Conservation (phyloP, 2,888 invertebrate genomes). For the Physocephala rufipes region DNA sequence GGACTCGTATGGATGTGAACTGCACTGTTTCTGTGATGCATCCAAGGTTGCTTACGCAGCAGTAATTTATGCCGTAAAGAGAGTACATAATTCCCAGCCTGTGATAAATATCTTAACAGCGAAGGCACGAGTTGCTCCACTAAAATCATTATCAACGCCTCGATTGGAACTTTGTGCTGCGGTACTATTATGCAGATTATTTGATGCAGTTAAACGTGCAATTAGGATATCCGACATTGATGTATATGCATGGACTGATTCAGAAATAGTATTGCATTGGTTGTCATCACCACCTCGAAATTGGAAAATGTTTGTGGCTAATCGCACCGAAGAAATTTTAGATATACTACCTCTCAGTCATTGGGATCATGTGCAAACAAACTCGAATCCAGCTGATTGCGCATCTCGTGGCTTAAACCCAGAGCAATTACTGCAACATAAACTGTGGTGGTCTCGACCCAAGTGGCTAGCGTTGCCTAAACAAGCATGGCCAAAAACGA, state of each 20-base stretch:
- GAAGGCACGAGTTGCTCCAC: slow-evolving; percentile 18
- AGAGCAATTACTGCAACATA: slow-evolving; percentile 12
- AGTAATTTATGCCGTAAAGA: slow-evolving; percentile 14
- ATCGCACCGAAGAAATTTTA: slow-evolving; percentile 43
- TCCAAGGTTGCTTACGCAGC: slow-evolving; percentile 20
- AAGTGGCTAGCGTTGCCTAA: slow-evolving; percentile 7
- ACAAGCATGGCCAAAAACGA: slow-evolving; percentile 25
- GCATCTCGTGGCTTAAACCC: slow-evolving; percentile 43
- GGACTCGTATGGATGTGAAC: neutral
- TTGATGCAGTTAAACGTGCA: neutral
- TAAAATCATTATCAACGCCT: slow-evolving; percentile 16
- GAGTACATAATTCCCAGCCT: neutral
- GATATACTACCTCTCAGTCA: neutral
- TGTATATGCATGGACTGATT: slow-evolving; percentile 42
- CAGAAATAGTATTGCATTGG: slow-evolving; percentile 46
- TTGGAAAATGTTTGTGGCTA: slow-evolving; percentile 49
- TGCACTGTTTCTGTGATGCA: slow-evolving; percentile 23
- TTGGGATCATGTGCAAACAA: slow-evolving; percentile 44
- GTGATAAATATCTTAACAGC: slow-evolving; percentile 8
- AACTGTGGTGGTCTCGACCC: slow-evolving; percentile 18
- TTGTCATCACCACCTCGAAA: slow-evolving; percentile 41
- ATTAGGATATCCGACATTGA: neutral
- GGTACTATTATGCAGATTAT: slow-evolving; percentile 15
- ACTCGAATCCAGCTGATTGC: slow-evolving; percentile 46
- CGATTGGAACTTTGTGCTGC: slow-evolving; percentile 25